Evolutionary conservation across 92 coral and sea anemone species (phyloP), one percentile per base, ranked within the genome.

Genomic region (Paragorgia papillata): DNA sequence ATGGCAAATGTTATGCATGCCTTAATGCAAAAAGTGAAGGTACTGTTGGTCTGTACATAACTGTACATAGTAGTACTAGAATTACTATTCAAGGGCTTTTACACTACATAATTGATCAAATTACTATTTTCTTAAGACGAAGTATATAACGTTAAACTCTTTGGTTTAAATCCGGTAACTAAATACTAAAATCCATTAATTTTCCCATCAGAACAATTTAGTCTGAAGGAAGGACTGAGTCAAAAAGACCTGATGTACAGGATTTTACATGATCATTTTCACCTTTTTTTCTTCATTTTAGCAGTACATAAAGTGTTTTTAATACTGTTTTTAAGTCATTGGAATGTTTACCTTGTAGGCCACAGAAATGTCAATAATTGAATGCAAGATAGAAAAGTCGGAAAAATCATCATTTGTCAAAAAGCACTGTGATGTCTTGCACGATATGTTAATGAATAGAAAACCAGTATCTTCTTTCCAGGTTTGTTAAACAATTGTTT

Each of bases 321-420:
- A 37, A 10, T 15, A 15, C 15, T 46, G 53, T 46, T 46, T 30
- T 63, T 6, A 31, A 7, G 15, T 60, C 27, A 32, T 32, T 32
- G 17, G 19, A 10, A 27, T 48, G 35, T 24, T 66, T 68, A 21
- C 26, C 26, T 30, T 55, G 12, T 34, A 71, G 78, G 64, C 51
- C 32, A 33, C 78, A 33, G 63, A 71, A 40, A 33, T 6, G 6
- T 71, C 78, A n/a, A 34, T 71, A 21, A 71, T 20, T 71, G 64
- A 71, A 37, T 53, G 64, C 51, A 26, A 71, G 43, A 71, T 53
- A 50, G 78, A 71, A 54, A 71, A 55, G 43, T 53, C 78, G 19
- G 78, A 71, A 71, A 71, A 71, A 53, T 53, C 12, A 1, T 71
- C 78, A 30, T 71, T 71, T 54, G 6, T 55, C 65, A 71, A 71